Conservation (phyloP, 2,113 vertebrate species). For the Oncorhynchus clarkii region DNA sequence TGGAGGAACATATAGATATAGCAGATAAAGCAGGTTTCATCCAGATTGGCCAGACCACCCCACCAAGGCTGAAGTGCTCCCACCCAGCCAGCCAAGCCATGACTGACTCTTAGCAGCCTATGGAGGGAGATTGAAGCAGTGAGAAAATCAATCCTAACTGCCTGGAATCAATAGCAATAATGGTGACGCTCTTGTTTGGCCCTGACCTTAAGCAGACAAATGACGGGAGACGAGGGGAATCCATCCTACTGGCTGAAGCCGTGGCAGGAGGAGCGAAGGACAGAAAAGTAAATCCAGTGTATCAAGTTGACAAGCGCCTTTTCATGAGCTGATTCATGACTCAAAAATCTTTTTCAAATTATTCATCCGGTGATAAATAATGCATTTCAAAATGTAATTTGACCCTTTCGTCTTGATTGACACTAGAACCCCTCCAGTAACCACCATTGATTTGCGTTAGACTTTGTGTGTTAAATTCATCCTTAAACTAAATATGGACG, state of each 20-base stretch:
- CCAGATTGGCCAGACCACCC: no score
- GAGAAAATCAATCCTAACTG: slow-evolving; percentile 56
- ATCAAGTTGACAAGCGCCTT: slow-evolving; percentile 28
- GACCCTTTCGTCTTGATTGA: slow-evolving; percentile 32
- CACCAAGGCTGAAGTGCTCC: neutral
- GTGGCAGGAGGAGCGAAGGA: slow-evolving; percentile 35
- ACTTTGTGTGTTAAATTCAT: slow-evolving; percentile 13
- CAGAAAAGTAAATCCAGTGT: slow-evolving; percentile 36
- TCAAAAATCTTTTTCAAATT: slow-evolving; percentile 19
- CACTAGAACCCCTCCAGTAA: slow-evolving; percentile 8
- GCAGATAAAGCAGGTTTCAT: no score
- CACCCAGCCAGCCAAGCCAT: slow-evolving; percentile 14
- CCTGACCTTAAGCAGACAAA: slow-evolving; percentile 51
- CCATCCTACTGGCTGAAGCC: neutral
- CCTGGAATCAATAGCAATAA: slow-evolving; percentile 64
- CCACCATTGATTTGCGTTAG: neutral
- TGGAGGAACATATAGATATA: no score
- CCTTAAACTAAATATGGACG: neutral
- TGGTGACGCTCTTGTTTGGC: slow-evolving; percentile 45
- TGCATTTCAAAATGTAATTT: slow-evolving; percentile 38
- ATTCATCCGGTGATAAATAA: slow-evolving; percentile 42
- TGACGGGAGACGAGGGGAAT: slow-evolving; percentile 23
- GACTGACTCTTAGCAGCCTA: slow-evolving; percentile 44
- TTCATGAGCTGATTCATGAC: slow-evolving; percentile 42
- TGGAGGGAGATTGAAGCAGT: slow-evolving; percentile 22